A percentile compares a stretch with the other conserved stretches of the same genome.
Evolutionary conservation across 1,140 invertebrate species (phyloP).

Genomic region (Drosophila tropicalis): DNA sequence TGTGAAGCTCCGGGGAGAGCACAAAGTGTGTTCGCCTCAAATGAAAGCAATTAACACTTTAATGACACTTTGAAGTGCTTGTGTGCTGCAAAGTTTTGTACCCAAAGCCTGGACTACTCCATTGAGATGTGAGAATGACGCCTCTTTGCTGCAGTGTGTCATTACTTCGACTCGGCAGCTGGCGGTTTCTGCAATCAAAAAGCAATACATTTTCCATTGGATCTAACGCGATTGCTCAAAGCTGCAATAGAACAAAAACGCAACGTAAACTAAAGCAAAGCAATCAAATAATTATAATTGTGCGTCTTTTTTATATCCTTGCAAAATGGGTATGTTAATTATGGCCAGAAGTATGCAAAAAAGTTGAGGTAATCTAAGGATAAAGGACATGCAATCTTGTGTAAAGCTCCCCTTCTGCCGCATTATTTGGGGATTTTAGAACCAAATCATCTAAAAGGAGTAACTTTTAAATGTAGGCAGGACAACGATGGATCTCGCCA

Average conservation of each 20-base stretch:
- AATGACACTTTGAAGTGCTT: conserved; percentile 74
- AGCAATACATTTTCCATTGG: neutral
- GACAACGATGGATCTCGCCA: too few relatives aligned
- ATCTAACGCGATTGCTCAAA: neutral
- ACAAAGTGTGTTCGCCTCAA: conserved; percentile 36
- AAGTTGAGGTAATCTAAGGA: too few relatives aligned
- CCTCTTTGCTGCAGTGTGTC: neutral
- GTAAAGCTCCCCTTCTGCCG: too few relatives aligned
- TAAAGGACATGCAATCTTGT: too few relatives aligned
- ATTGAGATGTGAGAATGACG: conserved; percentile 17
- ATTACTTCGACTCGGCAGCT: conserved; percentile 7
- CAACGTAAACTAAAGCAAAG: neutral
- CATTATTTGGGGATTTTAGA: too few relatives aligned
- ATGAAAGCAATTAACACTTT: conserved; percentile 79
- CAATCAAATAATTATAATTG: neutral
- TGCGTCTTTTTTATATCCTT: neutral
- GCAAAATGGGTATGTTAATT: too few relatives aligned
- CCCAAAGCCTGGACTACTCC: conserved; percentile 37
- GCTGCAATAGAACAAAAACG: neutral
- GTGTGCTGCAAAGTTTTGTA: conserved; percentile 55
- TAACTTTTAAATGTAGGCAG: too few relatives aligned
- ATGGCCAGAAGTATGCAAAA: too few relatives aligned
- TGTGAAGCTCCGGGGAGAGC: neutral
- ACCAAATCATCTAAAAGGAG: too few relatives aligned
- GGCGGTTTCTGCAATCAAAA: neutral